Evolutionary conservation across 2,888 invertebrate species (phyloP).

Genomic region (Cataglyphis livida): DNA sequence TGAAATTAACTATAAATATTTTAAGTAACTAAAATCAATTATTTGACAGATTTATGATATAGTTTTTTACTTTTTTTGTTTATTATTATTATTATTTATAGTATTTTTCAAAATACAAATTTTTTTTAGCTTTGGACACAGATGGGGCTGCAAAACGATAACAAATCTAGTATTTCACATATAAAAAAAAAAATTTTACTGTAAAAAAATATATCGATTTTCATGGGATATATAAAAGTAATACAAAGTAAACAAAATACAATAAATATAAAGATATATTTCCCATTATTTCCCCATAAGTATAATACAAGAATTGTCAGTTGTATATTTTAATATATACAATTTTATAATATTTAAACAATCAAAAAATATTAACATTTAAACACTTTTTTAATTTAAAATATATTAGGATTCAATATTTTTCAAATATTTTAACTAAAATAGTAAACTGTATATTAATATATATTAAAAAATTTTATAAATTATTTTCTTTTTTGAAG

Average conservation of each 20-base stretch:
- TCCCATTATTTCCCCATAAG: slow-evolving; percentile 51
- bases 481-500: neutral
- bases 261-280: slow-evolving; percentile 60
- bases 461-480: neutral
- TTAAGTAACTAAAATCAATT: neutral
- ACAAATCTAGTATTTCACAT: slow-evolving; percentile 62
- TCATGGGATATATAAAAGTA: slow-evolving; percentile 45
- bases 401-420: neutral
- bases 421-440: slow-evolving; percentile 5
- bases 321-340: slow-evolving; percentile 34
- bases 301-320: slow-evolving; percentile 41
- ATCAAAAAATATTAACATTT: neutral
- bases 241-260: slow-evolving; percentile 53
- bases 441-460: neutral
- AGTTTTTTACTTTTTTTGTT: slow-evolving; percentile 1
- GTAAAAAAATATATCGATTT: slow-evolving; percentile 53
- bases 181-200: slow-evolving; percentile 48
- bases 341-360: slow-evolving; percentile 4
- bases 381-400: neutral
- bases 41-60: neutral
- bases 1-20: neutral
- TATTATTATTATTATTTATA: neutral
- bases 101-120: slow-evolving; percentile 26
- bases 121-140: slow-evolving; percentile 79
- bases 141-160: slow-evolving; percentile 82